Evolutionary conservation across 2,113 vertebrate genomes (phyloP), one percentile per base, ranked within the genome.

Genomic region (Chionis minor): DNA sequence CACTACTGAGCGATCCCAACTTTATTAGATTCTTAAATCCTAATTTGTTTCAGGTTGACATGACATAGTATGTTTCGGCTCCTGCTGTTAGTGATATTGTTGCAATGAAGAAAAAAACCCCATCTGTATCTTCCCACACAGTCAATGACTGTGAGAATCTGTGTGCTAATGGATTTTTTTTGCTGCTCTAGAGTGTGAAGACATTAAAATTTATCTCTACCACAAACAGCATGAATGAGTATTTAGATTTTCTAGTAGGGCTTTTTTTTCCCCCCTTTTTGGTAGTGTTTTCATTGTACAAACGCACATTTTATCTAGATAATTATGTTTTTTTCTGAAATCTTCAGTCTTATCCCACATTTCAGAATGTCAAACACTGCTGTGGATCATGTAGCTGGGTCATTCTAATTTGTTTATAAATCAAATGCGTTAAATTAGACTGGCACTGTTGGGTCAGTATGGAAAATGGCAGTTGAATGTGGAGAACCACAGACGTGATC

Each of bases 1-100:
- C 49, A 65, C 90, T 82, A 74, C 12, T 55, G 86, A 86, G 83
- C 92, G 88, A 84, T 88, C 79, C 67, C 72, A 85, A 63, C 72
- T 69, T 97, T 88, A 97, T 86, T 89, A 88, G 77, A 93, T 91
- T 86, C 83, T 91, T 92, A 95, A 94, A 95, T 85, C 80, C 87
- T 87, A 83, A 95, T 96, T 96, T 96, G 91, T 95, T 97, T 95
- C 88, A 94, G 92, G 93, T 86, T 95, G 95, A 95, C 96, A 81
- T 51, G 52, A 95, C 89, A 93, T 90, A 94, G 84, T 70, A 35
- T 27, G 67, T 86, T 67, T 91, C 74, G 28, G 81, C 70, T 96
- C 67, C 61, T 69, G 92, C 92, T 82, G 81, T 70, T 86, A 92
- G 65, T 72, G 95, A 94, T 94, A 96, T 66, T 82, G 85, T 95